Evolutionary conservation across 2,888 invertebrate genomes (phyloP).

Genomic region (Copidosoma aretas): DNA sequence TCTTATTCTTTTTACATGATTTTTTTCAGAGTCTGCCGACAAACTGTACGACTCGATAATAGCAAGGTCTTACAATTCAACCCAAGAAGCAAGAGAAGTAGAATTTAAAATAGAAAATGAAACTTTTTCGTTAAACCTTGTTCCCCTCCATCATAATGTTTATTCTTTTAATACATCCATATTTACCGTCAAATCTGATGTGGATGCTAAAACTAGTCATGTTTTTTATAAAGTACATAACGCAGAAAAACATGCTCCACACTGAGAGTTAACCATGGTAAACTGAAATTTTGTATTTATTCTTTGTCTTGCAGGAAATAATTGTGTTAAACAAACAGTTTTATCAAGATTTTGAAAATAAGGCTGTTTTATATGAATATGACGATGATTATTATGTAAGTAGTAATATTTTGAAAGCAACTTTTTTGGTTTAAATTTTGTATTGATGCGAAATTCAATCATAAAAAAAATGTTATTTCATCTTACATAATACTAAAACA

Average conservation of each 20-base stretch:
- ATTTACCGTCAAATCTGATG: not conserved
- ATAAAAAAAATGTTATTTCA: not conserved
- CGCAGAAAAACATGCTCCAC: too few relatives aligned
- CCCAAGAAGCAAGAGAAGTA: not conserved
- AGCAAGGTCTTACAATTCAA: too few relatives aligned
- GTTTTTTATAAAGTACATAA: too few relatives aligned
- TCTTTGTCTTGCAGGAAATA: too few relatives aligned
- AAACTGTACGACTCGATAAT: too few relatives aligned
- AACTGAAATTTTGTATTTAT: too few relatives aligned
- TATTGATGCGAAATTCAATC: not conserved
- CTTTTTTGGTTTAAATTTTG: not conserved
- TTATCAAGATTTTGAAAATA: not conserved
- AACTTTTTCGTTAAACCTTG: not conserved
- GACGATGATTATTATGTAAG: not conserved
- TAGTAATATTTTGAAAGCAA: not conserved
- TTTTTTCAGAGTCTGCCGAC: too few relatives aligned
- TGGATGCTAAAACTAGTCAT: too few relatives aligned
- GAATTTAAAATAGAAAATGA: not conserved
- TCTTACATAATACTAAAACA: too few relatives aligned
- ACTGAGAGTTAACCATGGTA: too few relatives aligned
- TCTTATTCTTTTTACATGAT: too few relatives aligned
- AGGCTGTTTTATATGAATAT: not conserved
- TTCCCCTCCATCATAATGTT: not conserved
- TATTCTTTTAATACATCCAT: not conserved
- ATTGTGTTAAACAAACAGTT: not conserved